Conservation (phyloP, 2,113 vertebrate species). For the Microtus montanus region DNA sequence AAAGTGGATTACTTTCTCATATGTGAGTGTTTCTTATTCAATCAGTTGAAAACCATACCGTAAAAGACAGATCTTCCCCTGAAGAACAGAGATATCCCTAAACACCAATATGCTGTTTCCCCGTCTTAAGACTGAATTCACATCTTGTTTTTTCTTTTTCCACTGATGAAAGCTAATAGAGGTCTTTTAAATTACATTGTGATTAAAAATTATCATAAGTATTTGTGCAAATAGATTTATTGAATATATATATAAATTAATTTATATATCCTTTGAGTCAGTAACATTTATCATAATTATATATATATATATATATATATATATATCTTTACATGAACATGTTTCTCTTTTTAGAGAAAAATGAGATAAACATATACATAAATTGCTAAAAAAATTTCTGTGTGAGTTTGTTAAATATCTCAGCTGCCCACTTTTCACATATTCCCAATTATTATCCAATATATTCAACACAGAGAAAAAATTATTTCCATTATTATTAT, state of each 20-base stretch:
- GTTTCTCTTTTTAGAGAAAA: neutral
- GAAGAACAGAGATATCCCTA: neutral
- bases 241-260: neutral
- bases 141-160: neutral
- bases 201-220: neutral
- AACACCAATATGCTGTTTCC: neutral
- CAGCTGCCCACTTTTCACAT: conserved; percentile 25
- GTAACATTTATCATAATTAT: neutral
- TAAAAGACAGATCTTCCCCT: neutral
- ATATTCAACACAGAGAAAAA: conserved; percentile 18
- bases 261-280: neutral
- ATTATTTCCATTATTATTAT: neutral
- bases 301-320: neutral
- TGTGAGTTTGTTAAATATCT: conserved; percentile 27
- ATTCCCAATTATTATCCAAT: neutral
- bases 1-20: neutral
- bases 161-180: neutral
- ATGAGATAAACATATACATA: neutral
- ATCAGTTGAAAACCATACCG: neutral
- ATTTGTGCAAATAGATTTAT: neutral
- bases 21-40: neutral
- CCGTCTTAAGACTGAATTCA: neutral
- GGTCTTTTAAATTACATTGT: neutral
- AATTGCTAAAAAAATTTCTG: neutral
- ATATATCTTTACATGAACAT: neutral